A percentile compares a stretch with the other conserved stretches of the same genome.
Conservation (phyloP, 1,140 invertebrate species). For the Cryptotermes secundus region DNA sequence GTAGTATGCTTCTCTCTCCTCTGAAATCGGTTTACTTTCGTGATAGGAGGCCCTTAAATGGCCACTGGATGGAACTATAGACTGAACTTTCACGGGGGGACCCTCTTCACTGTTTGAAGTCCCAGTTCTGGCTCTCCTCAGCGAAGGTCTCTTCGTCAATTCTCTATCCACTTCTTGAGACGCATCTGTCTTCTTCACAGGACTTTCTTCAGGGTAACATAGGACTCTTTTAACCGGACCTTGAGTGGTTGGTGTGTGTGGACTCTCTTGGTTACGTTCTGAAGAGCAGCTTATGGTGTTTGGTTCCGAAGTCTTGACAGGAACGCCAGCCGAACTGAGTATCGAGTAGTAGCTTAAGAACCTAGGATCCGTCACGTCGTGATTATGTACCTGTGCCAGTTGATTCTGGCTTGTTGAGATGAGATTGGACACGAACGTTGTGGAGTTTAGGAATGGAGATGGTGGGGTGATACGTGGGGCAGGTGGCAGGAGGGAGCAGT, state of each 20-base stretch:
- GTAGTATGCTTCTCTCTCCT: neutral
- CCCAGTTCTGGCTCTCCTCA: neutral
- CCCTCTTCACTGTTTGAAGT: conserved; percentile 26
- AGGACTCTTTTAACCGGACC: neutral
- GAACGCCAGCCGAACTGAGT: neutral
- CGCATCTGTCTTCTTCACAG: neutral
- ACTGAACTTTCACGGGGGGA: conserved; percentile 17
- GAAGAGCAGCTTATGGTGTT: no score
- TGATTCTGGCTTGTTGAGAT: neutral
- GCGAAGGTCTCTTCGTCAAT: neutral
- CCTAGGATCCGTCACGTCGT: conserved; percentile 35
- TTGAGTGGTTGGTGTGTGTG: neutral
- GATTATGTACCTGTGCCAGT: neutral
- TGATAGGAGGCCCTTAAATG: neutral
- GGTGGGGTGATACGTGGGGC: neutral
- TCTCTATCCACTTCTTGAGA: neutral
- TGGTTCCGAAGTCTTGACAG: neutral
- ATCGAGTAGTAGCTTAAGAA: conserved; percentile 30
- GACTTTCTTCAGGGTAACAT: neutral
- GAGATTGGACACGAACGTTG: neutral
- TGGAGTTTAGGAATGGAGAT: neutral
- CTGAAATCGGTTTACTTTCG: neutral
- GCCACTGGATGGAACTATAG: neutral
- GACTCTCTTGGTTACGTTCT: neutral
- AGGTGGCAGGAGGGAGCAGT: neutral